These are phyloP conservation scores for Phoeniculus purpureus DNA, from an alignment of 2,797 vertebrate species.

Conservation along the genomic window DNA sequence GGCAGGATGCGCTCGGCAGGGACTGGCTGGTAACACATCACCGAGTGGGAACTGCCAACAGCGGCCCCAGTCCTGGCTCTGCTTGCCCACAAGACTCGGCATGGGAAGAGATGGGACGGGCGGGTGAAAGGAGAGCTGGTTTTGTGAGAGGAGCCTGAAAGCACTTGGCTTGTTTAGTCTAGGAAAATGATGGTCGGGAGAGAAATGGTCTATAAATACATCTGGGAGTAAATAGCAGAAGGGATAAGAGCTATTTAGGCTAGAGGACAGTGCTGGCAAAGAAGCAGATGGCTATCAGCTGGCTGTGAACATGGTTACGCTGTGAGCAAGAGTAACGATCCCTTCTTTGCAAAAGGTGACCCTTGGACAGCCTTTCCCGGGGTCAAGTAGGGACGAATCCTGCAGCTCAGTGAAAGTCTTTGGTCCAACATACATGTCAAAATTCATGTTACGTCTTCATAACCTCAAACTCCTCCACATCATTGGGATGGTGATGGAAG, in stretches of 20 bases:
- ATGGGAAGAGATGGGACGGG: not conserved
- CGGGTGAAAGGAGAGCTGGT: not conserved
- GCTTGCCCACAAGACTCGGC: not conserved
- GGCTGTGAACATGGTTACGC: not conserved
- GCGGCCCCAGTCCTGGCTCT: not conserved
- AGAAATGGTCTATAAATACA: conserved; percentile 61
- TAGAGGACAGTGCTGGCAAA: conserved; percentile 54
- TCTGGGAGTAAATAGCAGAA: conserved; percentile 54
- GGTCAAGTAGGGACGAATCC: not conserved
- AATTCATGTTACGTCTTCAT: not conserved
- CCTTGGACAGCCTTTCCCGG: not conserved
- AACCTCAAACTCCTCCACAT: rapidly evolving
- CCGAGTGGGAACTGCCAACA: rapidly evolving
- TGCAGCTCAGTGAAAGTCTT: rapidly evolving
- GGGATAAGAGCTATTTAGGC: conserved; percentile 53
- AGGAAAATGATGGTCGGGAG: conserved; percentile 38
- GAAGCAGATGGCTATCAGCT: conserved; percentile 64
- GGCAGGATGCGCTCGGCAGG: not conserved
- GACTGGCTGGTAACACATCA: rapidly evolving
- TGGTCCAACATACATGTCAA: rapidly evolving
- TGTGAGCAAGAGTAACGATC: not conserved
- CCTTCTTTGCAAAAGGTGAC: not conserved
- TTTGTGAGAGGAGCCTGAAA: conserved; percentile 9
- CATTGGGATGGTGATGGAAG: rapidly evolving
- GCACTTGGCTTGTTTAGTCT: conserved; percentile 63